Conservation (phyloP, 2,797 vertebrate genomes). For the Etheostoma nigrum region DNA sequence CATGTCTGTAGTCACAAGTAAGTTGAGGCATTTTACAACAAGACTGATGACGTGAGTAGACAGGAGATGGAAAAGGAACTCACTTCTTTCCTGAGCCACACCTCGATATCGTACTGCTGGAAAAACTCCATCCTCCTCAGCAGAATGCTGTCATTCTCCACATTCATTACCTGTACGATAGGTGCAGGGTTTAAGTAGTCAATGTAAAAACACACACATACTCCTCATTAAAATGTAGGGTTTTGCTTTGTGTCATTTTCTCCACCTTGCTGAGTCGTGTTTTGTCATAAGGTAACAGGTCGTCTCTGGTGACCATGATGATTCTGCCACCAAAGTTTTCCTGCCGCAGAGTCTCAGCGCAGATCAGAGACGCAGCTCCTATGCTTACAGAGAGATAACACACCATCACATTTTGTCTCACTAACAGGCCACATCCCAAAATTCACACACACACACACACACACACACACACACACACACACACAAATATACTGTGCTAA, state of each 20-base stretch:
- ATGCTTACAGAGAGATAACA: constrained; percentile 36
- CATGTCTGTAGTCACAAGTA: background rate
- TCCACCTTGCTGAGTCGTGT: constrained; percentile 89
- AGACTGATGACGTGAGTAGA: background rate
- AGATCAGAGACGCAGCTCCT: constrained; percentile 88
- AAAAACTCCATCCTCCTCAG: constrained; percentile 87
- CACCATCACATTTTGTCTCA: constrained; percentile 18
- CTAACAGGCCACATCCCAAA: too few species aligned
- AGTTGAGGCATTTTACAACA: background rate
- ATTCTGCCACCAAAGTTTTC: constrained; percentile 88
- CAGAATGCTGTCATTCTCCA: constrained; percentile 79
- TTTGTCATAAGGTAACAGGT: constrained; percentile 88
- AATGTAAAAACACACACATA: background rate
- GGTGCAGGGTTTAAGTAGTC: background rate
- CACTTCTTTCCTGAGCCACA: constrained; percentile 89
- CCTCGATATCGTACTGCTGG: constrained; percentile 79
- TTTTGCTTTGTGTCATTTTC: background rate
- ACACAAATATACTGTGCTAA: constrained; percentile 1
- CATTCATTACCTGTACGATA: constrained; percentile 80
- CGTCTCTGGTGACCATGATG: constrained; percentile 87
- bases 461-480: constrained; percentile 4
- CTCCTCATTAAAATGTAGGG: background rate
- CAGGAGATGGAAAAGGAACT: constrained; percentile 9
- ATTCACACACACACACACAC: background rate
- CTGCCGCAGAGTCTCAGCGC: constrained; percentile 90